These are phyloP conservation scores for Leuciscus waleckii DNA, from an alignment of 2,797 vertebrate genomes.

Conservation along the genomic window DNA sequence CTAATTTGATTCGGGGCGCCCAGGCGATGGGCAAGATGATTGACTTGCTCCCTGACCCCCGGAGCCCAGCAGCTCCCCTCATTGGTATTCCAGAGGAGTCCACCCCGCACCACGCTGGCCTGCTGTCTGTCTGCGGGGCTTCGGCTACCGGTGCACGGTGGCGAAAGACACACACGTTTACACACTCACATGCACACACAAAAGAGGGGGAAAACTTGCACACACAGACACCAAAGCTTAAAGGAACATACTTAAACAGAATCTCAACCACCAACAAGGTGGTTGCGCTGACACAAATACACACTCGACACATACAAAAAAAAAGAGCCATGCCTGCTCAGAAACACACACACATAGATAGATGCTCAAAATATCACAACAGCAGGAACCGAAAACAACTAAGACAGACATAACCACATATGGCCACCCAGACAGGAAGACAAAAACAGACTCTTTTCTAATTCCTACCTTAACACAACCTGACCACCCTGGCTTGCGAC, in stretches of 20 bases:
- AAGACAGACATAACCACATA: constrained; percentile 34
- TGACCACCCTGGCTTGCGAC: constrained; percentile 7
- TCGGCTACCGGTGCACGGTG: constrained; percentile 62
- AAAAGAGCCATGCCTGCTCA: constrained; percentile 65
- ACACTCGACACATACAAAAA: constrained; percentile 71
- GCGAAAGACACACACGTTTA: constrained; percentile 52
- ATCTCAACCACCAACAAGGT: constrained; percentile 37
- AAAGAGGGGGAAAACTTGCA: background rate
- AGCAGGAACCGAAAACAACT: constrained; percentile 35
- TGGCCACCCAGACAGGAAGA: constrained; percentile 66
- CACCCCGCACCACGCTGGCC: constrained; percentile 78
- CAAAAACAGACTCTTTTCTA: constrained; percentile 73
- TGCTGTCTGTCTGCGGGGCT: constrained; percentile 94
- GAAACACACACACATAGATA: constrained; percentile 51
- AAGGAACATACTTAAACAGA: constrained; percentile 45
- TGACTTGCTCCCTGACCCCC: constrained; percentile 99
- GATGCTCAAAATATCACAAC: constrained; percentile 60
- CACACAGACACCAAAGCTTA: constrained; percentile 78
- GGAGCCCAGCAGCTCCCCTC: constrained; percentile 86
- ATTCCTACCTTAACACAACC: background rate
- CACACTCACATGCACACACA: constrained; percentile 50
- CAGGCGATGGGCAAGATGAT: constrained; percentile 94
- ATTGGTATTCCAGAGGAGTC: constrained; percentile 96
- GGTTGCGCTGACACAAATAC: constrained; percentile 56
- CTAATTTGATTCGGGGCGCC: constrained; percentile 94